phyloP scores from a whole-genome alignment of 2,113 vertebrate genomes.

The Bungarus multicinctus region DNA sequence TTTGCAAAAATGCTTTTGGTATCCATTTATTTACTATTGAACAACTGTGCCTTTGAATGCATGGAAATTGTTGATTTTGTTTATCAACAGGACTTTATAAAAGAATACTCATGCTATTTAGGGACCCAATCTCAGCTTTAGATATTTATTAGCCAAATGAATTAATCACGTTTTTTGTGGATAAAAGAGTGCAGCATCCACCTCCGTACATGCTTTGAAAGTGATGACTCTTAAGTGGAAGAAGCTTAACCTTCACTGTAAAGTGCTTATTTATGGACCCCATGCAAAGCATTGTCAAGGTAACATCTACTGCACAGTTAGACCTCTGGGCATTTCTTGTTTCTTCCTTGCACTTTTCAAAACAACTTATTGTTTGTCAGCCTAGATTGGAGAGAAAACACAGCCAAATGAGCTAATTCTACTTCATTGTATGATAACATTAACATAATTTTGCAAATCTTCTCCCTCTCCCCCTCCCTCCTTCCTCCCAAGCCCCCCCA shows the following conservation, averaged over 20 bases:
- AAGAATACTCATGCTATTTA: neutral
- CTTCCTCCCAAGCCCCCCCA: neutral
- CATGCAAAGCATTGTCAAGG: neutral
- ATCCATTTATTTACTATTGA: neutral
- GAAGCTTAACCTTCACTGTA: neutral
- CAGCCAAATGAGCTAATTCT: neutral
- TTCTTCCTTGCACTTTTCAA: neutral
- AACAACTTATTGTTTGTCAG: neutral
- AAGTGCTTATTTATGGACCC: neutral
- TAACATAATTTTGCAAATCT: neutral
- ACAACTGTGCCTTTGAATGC: neutral
- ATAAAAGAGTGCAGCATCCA: neutral
- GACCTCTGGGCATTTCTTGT: neutral
- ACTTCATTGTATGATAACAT: neutral
- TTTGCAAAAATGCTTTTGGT: neutral
- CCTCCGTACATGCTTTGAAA: neutral
- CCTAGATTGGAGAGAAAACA: neutral
- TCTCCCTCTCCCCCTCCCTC: accelerated
- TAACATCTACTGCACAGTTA: neutral
- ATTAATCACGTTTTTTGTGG: neutral
- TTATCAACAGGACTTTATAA: neutral
- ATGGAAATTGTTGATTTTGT: neutral
- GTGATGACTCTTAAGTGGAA: neutral
- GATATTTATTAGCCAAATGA: neutral
- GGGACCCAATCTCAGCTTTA: neutral